Evolutionary conservation across 2,113 vertebrate genomes (phyloP).

Genomic region (Opisthocomus hoazin): DNA sequence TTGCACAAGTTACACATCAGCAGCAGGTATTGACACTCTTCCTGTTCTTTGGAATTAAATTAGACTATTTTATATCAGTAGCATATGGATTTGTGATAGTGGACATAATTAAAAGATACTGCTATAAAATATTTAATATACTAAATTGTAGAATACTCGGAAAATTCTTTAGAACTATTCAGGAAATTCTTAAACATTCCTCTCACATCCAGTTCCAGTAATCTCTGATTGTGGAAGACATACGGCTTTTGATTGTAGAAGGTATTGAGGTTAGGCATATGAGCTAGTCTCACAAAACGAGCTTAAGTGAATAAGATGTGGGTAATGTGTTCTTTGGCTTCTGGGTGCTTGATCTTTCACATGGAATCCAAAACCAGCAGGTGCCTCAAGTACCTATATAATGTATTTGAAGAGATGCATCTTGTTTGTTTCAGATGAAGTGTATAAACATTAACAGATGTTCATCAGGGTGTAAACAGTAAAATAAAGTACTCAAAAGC

Average conservation of each 20-base stretch:
- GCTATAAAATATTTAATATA: not conserved
- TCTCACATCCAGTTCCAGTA: not conserved
- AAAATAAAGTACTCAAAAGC: not conserved
- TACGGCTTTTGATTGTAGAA: not conserved
- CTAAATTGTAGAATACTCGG: not conserved
- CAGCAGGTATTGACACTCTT: not conserved
- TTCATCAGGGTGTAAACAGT: not conserved
- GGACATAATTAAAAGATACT: not conserved
- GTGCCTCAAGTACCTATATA: not conserved
- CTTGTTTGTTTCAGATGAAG: not conserved
- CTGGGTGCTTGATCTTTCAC: not conserved
- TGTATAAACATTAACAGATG: accelerated
- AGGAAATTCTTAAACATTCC: not conserved
- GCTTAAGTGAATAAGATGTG: not conserved
- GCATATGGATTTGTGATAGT: not conserved
- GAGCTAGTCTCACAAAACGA: not conserved
- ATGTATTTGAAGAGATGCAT: not conserved
- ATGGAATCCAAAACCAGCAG: not conserved
- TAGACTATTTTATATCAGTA: not conserved
- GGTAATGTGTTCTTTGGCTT: not conserved
- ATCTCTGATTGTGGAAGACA: not conserved
- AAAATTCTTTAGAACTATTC: not conserved
- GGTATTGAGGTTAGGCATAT: not conserved
- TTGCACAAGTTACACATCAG: not conserved
- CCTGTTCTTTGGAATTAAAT: not conserved